Base-by-base conservation (phyloP, 1,140 invertebrate genomes). In the Bombyx mandarina region DNA sequence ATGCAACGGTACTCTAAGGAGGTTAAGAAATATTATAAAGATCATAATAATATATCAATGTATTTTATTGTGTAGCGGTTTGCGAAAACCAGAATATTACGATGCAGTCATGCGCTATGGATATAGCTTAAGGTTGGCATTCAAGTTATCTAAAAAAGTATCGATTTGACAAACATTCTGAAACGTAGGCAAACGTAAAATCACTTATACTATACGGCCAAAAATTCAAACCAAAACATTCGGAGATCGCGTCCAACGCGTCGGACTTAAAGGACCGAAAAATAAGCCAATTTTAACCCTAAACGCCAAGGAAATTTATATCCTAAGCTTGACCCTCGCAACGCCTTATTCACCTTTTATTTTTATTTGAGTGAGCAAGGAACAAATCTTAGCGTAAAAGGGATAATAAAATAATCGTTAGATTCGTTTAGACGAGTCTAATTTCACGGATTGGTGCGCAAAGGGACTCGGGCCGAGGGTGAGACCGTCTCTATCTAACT, bases 371-470 rank as follows among this genome's bases (percentile, higher is more conserved):
- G 76, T 86, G 83, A 86, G 82, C 83, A 86, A 86, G 83, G 73
- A 86, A 86, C 83, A 86, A 86, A 86, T 86, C 83, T 86, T 85
- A 86, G 82, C 76, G 82, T 71, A 83, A 82, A 85, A 84, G 76
- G 83, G 82, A 86, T 86, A 87, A 85, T 86, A 86, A 86, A 86
- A 86, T 86, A 86, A 86, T 86, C 83, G 83, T 86, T 85, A 86
- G 79, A 86, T 85, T 85, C 83, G 82, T 86, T 85, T 86, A 86
- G 82, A 84, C 79, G 83, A 81, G 58, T 82, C 79, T 83, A 86
- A 86, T 86, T 86, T 86, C 83, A 86, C 77, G 83, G 77, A 73
- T 81, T 79, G 83, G 60, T 85, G 82, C 79, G 67, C 75, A 83
- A 86, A 86, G 83, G 83, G 83, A 79, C 75, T 70, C 65, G 65